These are phyloP conservation scores for Odontomachus brunneus DNA, from an alignment of 1,140 invertebrate species.

Conservation along the genomic window DNA sequence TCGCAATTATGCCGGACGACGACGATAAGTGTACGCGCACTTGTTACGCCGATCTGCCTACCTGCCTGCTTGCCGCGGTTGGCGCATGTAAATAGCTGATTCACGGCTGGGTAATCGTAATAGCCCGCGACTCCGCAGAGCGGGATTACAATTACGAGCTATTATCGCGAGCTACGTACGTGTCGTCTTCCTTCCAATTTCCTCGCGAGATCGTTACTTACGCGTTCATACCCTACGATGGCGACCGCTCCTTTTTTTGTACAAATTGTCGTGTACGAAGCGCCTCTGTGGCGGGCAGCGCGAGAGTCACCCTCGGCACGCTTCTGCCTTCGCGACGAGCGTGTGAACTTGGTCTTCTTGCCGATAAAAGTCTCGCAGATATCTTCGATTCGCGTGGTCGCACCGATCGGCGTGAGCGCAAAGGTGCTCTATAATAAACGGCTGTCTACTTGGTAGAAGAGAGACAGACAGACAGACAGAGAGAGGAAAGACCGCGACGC, in stretches of 20 bases:
- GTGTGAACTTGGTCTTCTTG: slow-evolving; percentile 1
- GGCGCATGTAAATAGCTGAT: slow-evolving; percentile 52
- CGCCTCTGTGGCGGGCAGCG: not conserved
- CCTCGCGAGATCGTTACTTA: not conserved
- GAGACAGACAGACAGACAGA: not conserved
- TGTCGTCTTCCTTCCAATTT: slow-evolving; percentile 24
- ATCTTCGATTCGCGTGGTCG: slow-evolving; percentile 16
- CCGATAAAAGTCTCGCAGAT: not conserved
- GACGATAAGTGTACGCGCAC: slow-evolving; percentile 32
- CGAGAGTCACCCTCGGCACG: not conserved
- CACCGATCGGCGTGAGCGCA: not conserved
- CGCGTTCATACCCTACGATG: not conserved
- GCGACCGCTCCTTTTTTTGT: not conserved
- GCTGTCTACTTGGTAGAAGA: not conserved
- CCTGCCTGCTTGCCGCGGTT: not conserved
- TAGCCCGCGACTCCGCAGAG: slow-evolving; percentile 33
- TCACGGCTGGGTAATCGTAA: slow-evolving; percentile 52
- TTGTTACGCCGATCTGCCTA: slow-evolving; percentile 35
- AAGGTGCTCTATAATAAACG: slow-evolving; percentile 27
- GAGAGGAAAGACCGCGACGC: too few species aligned
- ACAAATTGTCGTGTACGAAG: not conserved
- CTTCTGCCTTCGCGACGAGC: not conserved
- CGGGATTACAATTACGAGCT: slow-evolving; percentile 45
- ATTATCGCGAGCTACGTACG: slow-evolving; percentile 39
- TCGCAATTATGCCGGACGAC: slow-evolving; percentile 40